phyloP scores from a whole-genome alignment of 2,888 invertebrate species.

The Polymixis flavicincta region DNA sequence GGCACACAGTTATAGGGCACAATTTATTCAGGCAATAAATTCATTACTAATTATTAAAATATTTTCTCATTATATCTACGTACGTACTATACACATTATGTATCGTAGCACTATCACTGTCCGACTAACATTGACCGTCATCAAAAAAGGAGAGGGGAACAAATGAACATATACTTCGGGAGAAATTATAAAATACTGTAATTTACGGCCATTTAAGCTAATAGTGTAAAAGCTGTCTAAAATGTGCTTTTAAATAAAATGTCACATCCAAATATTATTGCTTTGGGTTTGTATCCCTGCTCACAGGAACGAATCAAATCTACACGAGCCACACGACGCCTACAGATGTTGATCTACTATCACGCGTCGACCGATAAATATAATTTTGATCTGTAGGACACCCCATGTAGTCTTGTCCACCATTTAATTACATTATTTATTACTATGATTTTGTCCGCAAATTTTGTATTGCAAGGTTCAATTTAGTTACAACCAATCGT shows the following conservation, averaged over 20 bases:
- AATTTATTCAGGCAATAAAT: constrained; percentile 84
- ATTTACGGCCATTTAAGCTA: constrained; percentile 69
- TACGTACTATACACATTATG: constrained; percentile 79
- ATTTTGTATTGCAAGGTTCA: constrained; percentile 72
- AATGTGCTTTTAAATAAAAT: constrained; percentile 76
- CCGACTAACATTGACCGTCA: constrained; percentile 74
- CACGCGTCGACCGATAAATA: constrained; percentile 33
- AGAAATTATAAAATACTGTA: constrained; percentile 67
- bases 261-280: constrained; percentile 89
- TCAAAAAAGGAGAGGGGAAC: constrained; percentile 65
- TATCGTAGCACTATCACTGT: constrained; percentile 85
- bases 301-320: constrained; percentile 79
- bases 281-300: constrained; percentile 78
- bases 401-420: constrained; percentile 51
- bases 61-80: constrained; percentile 75
- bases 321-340: constrained; percentile 46
- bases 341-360: constrained; percentile 38
- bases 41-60: constrained; percentile 73
- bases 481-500: constrained; percentile 68
- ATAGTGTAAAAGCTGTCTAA: constrained; percentile 78
- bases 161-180: constrained; percentile 65
- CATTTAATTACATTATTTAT: constrained; percentile 50
- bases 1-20: constrained; percentile 86
- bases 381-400: constrained; percentile 49
- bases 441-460: constrained; percentile 58